Base-by-base conservation (phyloP, 35 echinoderm and acorn worm species). In the Stichopus chloronotus region DNA sequence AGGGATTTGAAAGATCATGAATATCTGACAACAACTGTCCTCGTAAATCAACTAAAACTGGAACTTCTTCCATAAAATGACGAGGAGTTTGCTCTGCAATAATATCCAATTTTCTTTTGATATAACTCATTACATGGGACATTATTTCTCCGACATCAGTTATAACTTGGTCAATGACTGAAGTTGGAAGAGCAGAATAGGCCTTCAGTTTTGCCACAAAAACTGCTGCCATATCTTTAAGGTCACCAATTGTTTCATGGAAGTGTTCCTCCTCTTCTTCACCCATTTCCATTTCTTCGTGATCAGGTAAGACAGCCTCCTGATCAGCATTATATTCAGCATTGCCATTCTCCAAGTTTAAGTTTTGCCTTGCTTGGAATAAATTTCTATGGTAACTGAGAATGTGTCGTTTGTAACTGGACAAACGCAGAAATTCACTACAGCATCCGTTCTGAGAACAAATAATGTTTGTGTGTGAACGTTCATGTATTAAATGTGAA, bases 401-500 rank as follows among this genome's bases (percentile, higher is more conserved):
- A 72, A 72, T 72, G 69, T 85, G 82, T 85, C 82, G 17, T 58
- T 85, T 85, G 82, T 21, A 58, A 85, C 52, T 85, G 25, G 55
- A 85, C 55, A 85, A 58, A 19, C 82, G 55, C 16, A 85, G 19
- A 85, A 85, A 85, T 58, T 57, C 58, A 85, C 54, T 85, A 10
- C 17, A 8, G 82, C 82, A 85, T 14, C 82, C 82, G 7, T 85
- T 24, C 24, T 85, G 82, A 55, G 55, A 16, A 85, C 82, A 58
- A 58, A 85, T 58, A 17, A 85, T 85, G 13, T 84, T 58, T 58
- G 58, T 58, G 19, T 58, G 17, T 85, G 82, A 58, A 17, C 82
- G 55, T 85, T 85, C 55, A 85, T 85, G 82, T 16, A 85, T 85
- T 16, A 85, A 58, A 85, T 85, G 82, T 85, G 55, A 58, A 58